Base-by-base conservation (phyloP, 2,888 invertebrate genomes). In the Pseudolycoriella hygida region DNA sequence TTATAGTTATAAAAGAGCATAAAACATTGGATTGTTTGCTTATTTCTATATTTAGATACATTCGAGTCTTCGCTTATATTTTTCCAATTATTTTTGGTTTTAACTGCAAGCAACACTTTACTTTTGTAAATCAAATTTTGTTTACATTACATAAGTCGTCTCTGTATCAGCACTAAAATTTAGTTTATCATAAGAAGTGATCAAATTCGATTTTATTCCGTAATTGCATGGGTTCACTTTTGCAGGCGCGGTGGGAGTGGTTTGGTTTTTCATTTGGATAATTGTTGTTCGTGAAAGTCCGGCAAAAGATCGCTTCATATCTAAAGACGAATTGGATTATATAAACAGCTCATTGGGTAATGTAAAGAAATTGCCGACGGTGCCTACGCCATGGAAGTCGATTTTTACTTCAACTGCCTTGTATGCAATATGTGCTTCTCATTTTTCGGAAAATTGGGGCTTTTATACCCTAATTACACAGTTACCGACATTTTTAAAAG, bases 381-480 rank as follows among this genome's bases (percentile, higher is more conserved):
- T 76, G 11, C 69, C 67, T 10, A 79, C 82, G 59, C 88, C 88
- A 0, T 88, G 88, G 88, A 71, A 69, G 46, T 68, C 72, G 2
- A 82, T 89, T 57, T 64, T 87, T 42, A 74, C 71, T 0, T 88
- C 87, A 0, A 68, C 72, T 44, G 77, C 87, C 0, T 84, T 88
- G 11, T 88, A 85, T 80, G 85, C 87, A 0, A 84, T 88, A 34
- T 74, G 83, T 1, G 72, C 77, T 44, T 83, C 87, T 1, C 87
- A 88, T 60, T 87, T 87, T 64, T 80, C 84, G 20, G 87, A 88
- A 61, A 87, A 88, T 63, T 88, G 88, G 88, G 88, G 88, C 3
- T 87, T 87, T 63, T 88, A 88, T 56, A 88, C 87, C 0, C 66
- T 88, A 51, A 70, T 88, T 2, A 88, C 87, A 0, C 82, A 84